A percentile compares a stretch with the other conserved stretches of the same genome.
These are phyloP conservation scores for Helogale parvula DNA, from an alignment of 2,113 vertebrate genomes.

Conservation along the genomic window DNA sequence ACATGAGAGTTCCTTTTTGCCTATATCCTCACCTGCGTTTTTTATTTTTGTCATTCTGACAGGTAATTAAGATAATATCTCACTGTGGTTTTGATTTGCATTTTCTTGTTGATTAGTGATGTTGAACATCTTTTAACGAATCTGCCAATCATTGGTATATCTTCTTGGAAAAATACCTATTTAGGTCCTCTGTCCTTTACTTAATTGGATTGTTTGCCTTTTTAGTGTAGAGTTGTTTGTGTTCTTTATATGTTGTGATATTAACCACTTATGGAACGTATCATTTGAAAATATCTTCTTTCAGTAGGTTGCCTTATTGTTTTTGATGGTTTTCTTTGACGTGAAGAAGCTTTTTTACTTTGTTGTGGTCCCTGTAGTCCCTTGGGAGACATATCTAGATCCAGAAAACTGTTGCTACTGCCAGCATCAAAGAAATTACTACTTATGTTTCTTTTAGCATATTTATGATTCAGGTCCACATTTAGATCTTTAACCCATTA, in stretches of 20 bases:
- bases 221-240: background rate
- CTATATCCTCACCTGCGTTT: background rate
- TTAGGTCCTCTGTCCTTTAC: background rate
- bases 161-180: background rate
- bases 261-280: background rate
- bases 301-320: background rate
- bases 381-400: background rate
- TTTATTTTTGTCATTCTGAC: background rate
- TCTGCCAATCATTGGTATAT: background rate
- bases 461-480: background rate
- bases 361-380: background rate
- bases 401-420: background rate
- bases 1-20: background rate
- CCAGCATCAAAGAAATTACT: background rate
- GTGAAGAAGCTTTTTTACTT: background rate
- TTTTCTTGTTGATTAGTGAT: background rate
- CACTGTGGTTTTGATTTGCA: background rate
- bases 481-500: background rate
- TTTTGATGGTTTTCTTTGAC: background rate
- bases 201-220: background rate
- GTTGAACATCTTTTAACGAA: background rate
- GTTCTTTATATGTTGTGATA: background rate
- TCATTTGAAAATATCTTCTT: background rate
- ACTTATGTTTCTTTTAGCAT: background rate
- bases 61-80: background rate